phyloP scores from a whole-genome alignment of 2,888 invertebrate genomes.

The Acanthoscelides obtectus region DNA sequence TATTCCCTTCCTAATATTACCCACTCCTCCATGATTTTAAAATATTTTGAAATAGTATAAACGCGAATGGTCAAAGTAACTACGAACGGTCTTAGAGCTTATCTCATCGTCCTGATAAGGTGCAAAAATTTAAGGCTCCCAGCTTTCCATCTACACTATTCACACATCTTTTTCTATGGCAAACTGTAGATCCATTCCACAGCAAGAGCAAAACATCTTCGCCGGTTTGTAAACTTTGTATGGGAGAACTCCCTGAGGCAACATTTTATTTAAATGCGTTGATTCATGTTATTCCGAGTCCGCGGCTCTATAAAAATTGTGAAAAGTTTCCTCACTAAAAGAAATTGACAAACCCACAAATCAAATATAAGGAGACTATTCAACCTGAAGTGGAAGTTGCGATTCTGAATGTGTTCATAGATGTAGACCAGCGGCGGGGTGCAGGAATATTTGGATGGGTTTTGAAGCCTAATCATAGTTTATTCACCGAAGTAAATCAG shows the following conservation, averaged over 20 bases:
- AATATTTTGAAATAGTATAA: too few species aligned
- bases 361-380: slow-evolving; percentile 6
- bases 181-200: neutral
- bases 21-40: too few species aligned
- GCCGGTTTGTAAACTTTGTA: neutral
- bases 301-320: slow-evolving; percentile 9
- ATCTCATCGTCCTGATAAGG: too few species aligned
- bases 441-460: neutral
- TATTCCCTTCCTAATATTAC: too few species aligned
- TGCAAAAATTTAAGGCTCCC: neutral
- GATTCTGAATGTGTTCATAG: slow-evolving; percentile 2
- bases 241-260: neutral
- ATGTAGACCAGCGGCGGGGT: neutral
- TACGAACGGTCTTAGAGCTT: too few species aligned
- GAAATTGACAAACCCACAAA: slow-evolving; percentile 14
- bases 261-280: slow-evolving; percentile 12
- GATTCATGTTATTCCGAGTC: slow-evolving; percentile 14
- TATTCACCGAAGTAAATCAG: too few species aligned
- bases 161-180: neutral
- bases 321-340: slow-evolving; percentile 10
- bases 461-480: too few species aligned
- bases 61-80: too few species aligned
- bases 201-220: neutral
- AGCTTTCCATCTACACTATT: neutral
- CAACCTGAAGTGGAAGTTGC: slow-evolving; percentile 3